phyloP scores from a whole-genome alignment of 2,888 invertebrate genomes.

The Calameuta idolon region DNA sequence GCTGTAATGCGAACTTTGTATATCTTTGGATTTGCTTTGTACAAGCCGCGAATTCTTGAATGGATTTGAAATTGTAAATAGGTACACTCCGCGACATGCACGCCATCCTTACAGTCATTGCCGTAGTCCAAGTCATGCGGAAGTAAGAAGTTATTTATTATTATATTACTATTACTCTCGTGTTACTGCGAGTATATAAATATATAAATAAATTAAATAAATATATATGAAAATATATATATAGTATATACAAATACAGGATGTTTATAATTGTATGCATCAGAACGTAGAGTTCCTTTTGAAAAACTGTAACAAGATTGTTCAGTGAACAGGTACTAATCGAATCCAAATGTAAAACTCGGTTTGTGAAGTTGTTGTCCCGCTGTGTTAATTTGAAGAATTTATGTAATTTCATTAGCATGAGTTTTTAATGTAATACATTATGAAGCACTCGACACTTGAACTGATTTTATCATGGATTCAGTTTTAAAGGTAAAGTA shows the following conservation, averaged over 20 bases:
- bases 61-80: conserved; percentile 9
- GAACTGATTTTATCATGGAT: not conserved
- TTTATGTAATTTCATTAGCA: not conserved
- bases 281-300: not conserved
- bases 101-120: not conserved
- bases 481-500: not conserved
- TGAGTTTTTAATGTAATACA: not conserved
- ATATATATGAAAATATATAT: conserved; percentile 25
- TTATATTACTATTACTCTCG: conserved; percentile 28
- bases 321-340: not conserved
- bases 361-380: not conserved
- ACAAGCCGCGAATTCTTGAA: not conserved
- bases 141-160: conserved; percentile 37
- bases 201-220: conserved; percentile 11
- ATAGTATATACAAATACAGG: conserved; percentile 13
- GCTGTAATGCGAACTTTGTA: not conserved
- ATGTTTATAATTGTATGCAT: conserved; percentile 1
- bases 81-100: conserved; percentile 3
- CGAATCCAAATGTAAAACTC: not conserved
- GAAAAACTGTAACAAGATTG: not conserved
- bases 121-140: conserved; percentile 11
- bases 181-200: conserved; percentile 17
- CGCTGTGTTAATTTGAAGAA: not conserved
- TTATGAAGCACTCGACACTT: not conserved
- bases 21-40: not conserved